Percentiles rank a stretch among this genome's conserved stretches.
Evolutionary conservation across 2,797 vertebrate species (phyloP).

Genomic region (Adrianichthys oophorus): DNA sequence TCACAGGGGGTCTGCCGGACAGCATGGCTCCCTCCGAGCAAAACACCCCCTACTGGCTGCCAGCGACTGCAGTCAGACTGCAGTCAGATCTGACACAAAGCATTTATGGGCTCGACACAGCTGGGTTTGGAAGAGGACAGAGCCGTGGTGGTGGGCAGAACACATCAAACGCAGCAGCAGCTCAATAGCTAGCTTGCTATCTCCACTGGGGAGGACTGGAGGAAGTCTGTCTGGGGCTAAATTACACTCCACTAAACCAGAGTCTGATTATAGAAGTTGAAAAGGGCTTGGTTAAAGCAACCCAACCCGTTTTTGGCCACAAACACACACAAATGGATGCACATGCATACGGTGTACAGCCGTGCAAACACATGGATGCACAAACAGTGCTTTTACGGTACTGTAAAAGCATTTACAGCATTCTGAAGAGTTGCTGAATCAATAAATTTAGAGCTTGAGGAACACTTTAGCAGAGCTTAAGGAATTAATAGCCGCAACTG

Average conservation of each 20-base stretch:
- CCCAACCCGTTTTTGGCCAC: constrained; percentile 57
- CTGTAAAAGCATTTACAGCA: constrained; percentile 62
- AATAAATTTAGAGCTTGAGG: constrained; percentile 52
- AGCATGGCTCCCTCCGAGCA: constrained; percentile 37
- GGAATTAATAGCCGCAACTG: constrained; percentile 38
- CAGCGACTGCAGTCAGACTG: constrained; percentile 36
- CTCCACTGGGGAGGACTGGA: constrained; percentile 62
- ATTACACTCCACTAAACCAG: constrained; percentile 78
- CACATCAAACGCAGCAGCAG: constrained; percentile 59
- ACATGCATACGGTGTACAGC: constrained; percentile 12
- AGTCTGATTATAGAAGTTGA: constrained; percentile 80
- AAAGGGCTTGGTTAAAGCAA: constrained; percentile 72
- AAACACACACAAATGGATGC: constrained; percentile 64
- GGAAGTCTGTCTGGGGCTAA: constrained; percentile 77
- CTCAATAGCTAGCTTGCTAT: constrained; percentile 53
- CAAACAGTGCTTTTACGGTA: constrained; percentile 47
- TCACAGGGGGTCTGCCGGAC: constrained; percentile 65
- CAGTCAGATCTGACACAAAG: constrained; percentile 49
- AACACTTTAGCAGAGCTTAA: constrained; percentile 49
- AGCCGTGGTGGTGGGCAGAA: constrained; percentile 50
- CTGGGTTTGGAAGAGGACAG: constrained; percentile 58
- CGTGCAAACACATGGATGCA: constrained; percentile 10
- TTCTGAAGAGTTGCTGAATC: constrained; percentile 58
- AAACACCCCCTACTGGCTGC: constrained; percentile 68
- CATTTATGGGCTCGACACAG: constrained; percentile 44